A percentile compares a stretch with the other conserved stretches of the same genome.
Conservation (phyloP, 2,113 vertebrate genomes). For the Tenrec ecaudatus region DNA sequence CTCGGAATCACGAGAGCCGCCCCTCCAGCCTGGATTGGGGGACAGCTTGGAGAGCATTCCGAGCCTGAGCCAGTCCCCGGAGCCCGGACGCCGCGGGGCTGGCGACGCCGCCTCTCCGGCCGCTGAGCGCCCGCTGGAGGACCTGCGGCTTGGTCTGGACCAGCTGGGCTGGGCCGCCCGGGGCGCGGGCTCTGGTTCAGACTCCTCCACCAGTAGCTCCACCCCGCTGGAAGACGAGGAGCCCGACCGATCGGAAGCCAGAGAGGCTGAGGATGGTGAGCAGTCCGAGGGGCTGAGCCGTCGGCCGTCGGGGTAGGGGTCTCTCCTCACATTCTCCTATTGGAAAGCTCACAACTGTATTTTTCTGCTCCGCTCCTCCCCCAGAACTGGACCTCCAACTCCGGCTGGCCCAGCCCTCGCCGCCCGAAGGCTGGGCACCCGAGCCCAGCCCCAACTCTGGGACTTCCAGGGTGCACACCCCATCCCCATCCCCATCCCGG, state of each 20-base stretch:
- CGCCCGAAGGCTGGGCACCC: not conserved
- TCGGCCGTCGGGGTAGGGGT: not conserved
- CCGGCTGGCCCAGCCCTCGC: not conserved
- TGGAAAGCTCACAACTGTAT: constrained; percentile 27
- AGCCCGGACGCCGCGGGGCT: constrained; percentile 70
- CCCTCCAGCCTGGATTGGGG: constrained; percentile 77
- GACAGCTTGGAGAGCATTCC: constrained; percentile 84
- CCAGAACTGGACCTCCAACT: constrained; percentile 60
- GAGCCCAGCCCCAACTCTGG: constrained; percentile 41
- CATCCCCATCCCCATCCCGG: constrained; percentile 24
- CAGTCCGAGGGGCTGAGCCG: not conserved
- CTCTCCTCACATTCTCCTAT: not conserved
- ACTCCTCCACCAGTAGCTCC: constrained; percentile 78
- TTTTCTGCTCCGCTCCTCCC: not conserved
- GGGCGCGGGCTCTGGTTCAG: constrained; percentile 35
- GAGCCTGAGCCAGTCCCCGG: constrained; percentile 81
- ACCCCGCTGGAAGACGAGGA: constrained; percentile 75
- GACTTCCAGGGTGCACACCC: constrained; percentile 21
- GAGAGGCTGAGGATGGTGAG: constrained; percentile 71
- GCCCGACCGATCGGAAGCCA: not conserved
- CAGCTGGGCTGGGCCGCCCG: constrained; percentile 68
- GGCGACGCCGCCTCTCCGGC: not conserved
- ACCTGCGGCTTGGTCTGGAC: constrained; percentile 64
- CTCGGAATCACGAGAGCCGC: constrained; percentile 72
- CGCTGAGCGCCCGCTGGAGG: constrained; percentile 47